Base-by-base conservation (phyloP, 2,888 invertebrate species). In the Eupeodes latifasciatus region DNA sequence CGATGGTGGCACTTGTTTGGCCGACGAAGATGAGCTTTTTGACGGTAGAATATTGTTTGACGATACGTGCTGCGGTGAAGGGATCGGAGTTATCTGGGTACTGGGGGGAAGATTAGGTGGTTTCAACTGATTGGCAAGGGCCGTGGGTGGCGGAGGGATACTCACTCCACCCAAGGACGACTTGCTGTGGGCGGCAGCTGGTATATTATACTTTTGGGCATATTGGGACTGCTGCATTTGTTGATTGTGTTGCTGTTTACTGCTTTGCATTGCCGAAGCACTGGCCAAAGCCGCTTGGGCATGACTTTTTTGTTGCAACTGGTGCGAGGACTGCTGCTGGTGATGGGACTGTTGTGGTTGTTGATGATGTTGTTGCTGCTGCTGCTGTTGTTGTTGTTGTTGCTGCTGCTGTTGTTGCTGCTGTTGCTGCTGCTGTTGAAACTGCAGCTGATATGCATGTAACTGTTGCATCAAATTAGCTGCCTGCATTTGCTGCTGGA, bases 341-440 rank as follows among this genome's bases (percentile, higher is more conserved):
- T 89, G 90, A 67, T 91, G 91, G 27, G 90, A 88, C 47, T 91
- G 90, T 27, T 91, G 90, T 40, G 90, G 90, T 40, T 91, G 91
- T 59, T 91, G 91, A 19, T 94, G 94, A 94, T 90, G 94, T 94
- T 83, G 89, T 10, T 55, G 55, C 55, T 55, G 53, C 61, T 53
- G 85, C 59, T 75, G 89, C 64, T 84, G 89, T 44, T 71, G 89
- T 49, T 80, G 89, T 47, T 89, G 90, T n/a, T 88, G 85, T 62
- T 90, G 90, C 9, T 90, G 91, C 49, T 90, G 90, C 36, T 90
- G 90, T 36, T 59, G 94, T 93, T 89, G 95, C 93, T 94, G 95
- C 93, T 59, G 94, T 94, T 89, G 95, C 93, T 59, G 94, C 94
- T 89, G 95, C 93, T 94, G 95, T 93, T 91, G 94, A 94, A 91